Percentiles rank a stretch among this genome's conserved stretches.
These are phyloP conservation scores for Gulo gulo DNA, from an alignment of 2,113 vertebrate genomes.

Conservation along the genomic window DNA sequence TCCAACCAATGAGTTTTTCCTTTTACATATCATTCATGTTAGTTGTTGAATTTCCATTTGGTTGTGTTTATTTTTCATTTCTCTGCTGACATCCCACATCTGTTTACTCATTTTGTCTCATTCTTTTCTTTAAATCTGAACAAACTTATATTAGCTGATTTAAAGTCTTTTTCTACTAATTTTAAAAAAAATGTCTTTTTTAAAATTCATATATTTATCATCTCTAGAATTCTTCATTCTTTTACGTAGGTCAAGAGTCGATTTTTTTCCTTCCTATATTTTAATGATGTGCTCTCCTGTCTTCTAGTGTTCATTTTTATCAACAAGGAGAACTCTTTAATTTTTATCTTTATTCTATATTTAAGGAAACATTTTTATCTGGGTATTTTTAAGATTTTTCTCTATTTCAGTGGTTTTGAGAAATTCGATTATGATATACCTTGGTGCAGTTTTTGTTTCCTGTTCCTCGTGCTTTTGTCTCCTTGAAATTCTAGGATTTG, in stretches of 20 bases:
- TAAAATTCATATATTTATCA: background rate
- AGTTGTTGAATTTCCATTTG: background rate
- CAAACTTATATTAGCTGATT: background rate
- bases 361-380: background rate
- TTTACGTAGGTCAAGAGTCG: background rate
- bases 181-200: too few species aligned
- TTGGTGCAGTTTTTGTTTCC: background rate
- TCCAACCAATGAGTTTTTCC: background rate
- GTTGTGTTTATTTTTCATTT: background rate
- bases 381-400: background rate
- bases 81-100: background rate
- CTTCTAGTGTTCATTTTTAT: background rate
- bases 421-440: background rate
- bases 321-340: background rate
- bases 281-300: background rate
- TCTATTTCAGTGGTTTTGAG: background rate
- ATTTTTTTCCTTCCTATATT: background rate
- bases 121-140: background rate
- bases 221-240: background rate
- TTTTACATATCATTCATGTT: background rate
- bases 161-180: background rate
- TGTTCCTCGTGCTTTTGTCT: background rate
- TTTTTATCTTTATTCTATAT: background rate
- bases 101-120: background rate
- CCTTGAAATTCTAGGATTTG: background rate